A percentile compares a stretch with the other conserved stretches of the same genome.
Conservation (phyloP, 2,888 invertebrate species). For the Tiliacea citrago region DNA sequence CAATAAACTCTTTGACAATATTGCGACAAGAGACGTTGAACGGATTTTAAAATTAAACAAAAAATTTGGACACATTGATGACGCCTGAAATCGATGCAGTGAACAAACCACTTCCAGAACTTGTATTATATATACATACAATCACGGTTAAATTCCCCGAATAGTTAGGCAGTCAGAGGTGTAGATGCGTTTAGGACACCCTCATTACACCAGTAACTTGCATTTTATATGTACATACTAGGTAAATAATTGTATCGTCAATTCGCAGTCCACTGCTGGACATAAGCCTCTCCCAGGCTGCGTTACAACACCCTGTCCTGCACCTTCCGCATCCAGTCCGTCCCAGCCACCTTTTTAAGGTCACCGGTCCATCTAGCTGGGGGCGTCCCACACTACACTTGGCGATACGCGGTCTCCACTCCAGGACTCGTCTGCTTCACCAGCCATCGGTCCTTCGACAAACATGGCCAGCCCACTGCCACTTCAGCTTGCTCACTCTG, state of each 20-base stretch:
- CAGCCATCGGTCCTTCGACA: background rate
- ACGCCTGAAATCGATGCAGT: background rate
- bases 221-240: too few relatives aligned
- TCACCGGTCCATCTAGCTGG: background rate
- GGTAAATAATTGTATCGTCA: too few relatives aligned
- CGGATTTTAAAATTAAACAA: background rate
- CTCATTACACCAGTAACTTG: too few relatives aligned
- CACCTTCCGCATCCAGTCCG: background rate
- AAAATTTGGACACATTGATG: background rate
- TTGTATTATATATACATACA: background rate
- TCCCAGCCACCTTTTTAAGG: too few relatives aligned
- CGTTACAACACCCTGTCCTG: background rate
- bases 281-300: too few relatives aligned
- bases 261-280: too few relatives aligned
- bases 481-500: background rate
- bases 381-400: background rate
- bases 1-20: background rate
- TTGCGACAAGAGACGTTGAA: too few relatives aligned
- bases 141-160: too few relatives aligned
- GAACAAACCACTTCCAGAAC: background rate
- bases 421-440: background rate
- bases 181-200: too few relatives aligned
- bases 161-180: too few relatives aligned
- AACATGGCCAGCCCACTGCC: background rate
- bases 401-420: background rate